Conservation (phyloP, 1,140 invertebrate genomes). For the Ceratosolen fusciceps region DNA sequence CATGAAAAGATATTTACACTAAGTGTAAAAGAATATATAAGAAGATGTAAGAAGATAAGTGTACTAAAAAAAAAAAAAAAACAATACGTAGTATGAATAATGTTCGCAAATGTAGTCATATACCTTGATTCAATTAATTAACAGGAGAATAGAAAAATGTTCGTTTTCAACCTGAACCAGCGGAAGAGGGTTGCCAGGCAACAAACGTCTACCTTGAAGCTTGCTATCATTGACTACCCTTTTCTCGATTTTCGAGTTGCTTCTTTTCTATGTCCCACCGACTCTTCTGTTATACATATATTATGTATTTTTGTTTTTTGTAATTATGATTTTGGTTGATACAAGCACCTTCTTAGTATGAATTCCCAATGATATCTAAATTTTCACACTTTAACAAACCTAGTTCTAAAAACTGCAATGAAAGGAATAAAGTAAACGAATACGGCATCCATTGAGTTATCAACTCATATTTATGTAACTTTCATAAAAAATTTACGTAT, state of each 20-base stretch:
- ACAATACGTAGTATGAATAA: no score
- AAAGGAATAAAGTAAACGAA: neutral
- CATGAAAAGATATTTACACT: no score
- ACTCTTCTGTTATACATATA: neutral
- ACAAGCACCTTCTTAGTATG: slow-evolving; percentile 63
- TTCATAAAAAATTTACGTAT: neutral
- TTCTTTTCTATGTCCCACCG: slow-evolving; percentile 42
- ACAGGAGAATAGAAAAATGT: slow-evolving; percentile 38
- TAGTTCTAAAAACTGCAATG: slow-evolving; percentile 54
- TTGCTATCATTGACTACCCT: slow-evolving; percentile 60
- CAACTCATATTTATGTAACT: no score
- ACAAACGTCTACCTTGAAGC: slow-evolving; percentile 71
- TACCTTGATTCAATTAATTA: slow-evolving; percentile 19
- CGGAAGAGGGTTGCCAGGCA: slow-evolving; percentile 67
- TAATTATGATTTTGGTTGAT: slow-evolving; percentile 62
- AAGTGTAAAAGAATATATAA: no score
- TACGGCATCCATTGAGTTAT: no score
- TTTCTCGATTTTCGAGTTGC: neutral
- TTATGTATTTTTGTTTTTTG: slow-evolving; percentile 37
- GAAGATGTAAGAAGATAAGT: no score
- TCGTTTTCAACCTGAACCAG: slow-evolving; percentile 39
- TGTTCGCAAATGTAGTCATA: slow-evolving; percentile 56
- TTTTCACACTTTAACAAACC: slow-evolving; percentile 61
- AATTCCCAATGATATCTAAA: slow-evolving; percentile 68
- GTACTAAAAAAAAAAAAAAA: no score